A percentile compares a stretch with the other conserved stretches of the same genome.
Conservation (phyloP, 2,888 invertebrate species). For the Rhagium mordax region DNA sequence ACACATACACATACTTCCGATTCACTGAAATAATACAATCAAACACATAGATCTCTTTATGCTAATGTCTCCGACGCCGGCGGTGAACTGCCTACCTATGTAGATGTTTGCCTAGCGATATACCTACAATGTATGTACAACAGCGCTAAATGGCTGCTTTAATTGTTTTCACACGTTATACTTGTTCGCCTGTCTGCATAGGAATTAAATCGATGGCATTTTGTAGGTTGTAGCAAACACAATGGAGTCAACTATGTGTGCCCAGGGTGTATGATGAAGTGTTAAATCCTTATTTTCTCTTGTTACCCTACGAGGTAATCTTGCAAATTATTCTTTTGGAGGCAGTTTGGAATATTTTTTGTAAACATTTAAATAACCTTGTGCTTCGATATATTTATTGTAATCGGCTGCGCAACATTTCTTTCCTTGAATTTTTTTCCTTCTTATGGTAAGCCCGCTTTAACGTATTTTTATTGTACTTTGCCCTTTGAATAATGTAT, state of each 20-base stretch:
- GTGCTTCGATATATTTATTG: too few species aligned
- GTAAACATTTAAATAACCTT: too few species aligned
- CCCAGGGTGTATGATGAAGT: neutral
- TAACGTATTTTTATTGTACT: neutral
- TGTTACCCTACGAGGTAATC: neutral
- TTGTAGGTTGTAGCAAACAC: conserved; percentile 4
- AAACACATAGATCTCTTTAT: conserved; percentile 1
- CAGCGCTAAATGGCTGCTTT: conserved; percentile 32
- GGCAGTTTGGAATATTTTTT: too few species aligned
- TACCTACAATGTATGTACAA: conserved; percentile 11
- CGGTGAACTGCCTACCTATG: neutral
- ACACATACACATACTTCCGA: conserved; percentile 38
- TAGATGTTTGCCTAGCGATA: conserved; percentile 14
- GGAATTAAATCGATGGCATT: conserved; percentile 39
- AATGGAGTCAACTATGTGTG: neutral
- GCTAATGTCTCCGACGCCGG: neutral
- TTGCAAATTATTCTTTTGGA: too few species aligned
- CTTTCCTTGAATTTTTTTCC: too few species aligned
- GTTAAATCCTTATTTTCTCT: too few species aligned
- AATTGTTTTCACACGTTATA: conserved; percentile 35
- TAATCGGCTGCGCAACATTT: too few species aligned
- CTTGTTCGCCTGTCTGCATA: conserved; percentile 34
- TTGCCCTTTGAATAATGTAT: neutral
- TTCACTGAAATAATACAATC: conserved; percentile 23
- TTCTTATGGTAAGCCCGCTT: neutral